phyloP scores from a whole-genome alignment of 2,888 invertebrate species.

The Odiellus spinosus region DNA sequence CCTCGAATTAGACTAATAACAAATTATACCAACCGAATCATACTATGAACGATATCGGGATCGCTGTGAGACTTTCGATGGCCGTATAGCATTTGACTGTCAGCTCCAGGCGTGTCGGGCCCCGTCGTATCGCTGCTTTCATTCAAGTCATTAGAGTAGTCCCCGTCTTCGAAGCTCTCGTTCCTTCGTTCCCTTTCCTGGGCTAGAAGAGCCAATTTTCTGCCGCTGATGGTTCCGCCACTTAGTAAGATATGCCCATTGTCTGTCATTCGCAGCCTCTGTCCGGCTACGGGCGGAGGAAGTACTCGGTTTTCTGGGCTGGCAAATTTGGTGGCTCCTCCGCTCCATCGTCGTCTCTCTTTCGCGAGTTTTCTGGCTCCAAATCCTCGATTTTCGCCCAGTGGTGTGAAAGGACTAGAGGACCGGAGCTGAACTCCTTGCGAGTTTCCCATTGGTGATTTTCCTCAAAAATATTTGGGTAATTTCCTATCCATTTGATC shows the following conservation, averaged over 20 bases:
- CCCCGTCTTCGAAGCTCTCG: background rate
- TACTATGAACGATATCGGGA: constrained; percentile 17
- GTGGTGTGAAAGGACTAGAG: no score
- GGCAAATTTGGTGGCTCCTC: constrained; percentile 4
- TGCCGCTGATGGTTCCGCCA: constrained; percentile 64
- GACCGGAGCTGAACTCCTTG: no score
- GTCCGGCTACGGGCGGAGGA: constrained; percentile 8
- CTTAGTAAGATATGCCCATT: constrained; percentile 67
- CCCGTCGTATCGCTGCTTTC: background rate
- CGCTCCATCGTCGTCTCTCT: no score
- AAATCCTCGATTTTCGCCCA: no score
- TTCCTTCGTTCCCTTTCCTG: constrained; percentile 4
- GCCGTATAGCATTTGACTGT: constrained; percentile 4
- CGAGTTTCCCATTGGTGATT: no score
- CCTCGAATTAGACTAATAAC: no score
- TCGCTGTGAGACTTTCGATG: constrained; percentile 15
- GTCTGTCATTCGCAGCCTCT: constrained; percentile 50
- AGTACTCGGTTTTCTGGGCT: constrained; percentile 13
- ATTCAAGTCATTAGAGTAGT: no score
- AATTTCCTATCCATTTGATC: no score
- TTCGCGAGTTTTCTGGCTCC: no score
- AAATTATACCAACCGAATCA: constrained; percentile 7
- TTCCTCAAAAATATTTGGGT: no score
- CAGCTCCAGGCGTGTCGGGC: no score
- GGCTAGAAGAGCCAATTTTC: constrained; percentile 4